These are phyloP conservation scores for Tenthredo amoena DNA, from an alignment of 2,888 invertebrate species.

Conservation along the genomic window DNA sequence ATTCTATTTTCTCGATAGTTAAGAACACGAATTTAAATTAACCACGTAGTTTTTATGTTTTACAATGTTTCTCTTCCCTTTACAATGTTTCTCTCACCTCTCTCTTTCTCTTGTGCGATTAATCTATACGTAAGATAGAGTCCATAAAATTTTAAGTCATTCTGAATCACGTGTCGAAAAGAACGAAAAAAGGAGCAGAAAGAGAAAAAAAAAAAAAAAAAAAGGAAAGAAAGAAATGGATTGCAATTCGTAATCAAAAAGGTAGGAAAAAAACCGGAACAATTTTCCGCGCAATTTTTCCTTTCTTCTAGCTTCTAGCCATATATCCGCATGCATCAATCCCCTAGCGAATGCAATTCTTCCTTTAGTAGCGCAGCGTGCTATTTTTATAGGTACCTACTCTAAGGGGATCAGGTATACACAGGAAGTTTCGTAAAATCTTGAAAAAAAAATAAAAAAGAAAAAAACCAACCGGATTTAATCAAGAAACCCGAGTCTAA, in stretches of 20 bases:
- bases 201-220: neutral
- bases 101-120: neutral
- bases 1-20: neutral
- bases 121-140: neutral
- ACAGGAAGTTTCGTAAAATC: neutral
- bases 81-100: no score
- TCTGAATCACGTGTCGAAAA: neutral
- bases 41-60: neutral
- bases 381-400: conserved; percentile 5
- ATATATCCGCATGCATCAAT: conserved; percentile 7
- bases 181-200: neutral
- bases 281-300: conserved; percentile 2
- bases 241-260: neutral
- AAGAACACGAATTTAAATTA: neutral
- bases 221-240: neutral
- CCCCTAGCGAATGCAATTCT: conserved; percentile 33
- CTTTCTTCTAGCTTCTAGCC: neutral
- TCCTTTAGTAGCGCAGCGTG: neutral
- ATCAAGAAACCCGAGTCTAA: conserved; percentile 22
- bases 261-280: neutral
- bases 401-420: conserved; percentile 1
- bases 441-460: neutral
- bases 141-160: neutral
- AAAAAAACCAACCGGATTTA: conserved; percentile 1
- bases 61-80: neutral